Base-by-base conservation (phyloP, 2,888 invertebrate genomes). In the Aspidapion aeneum region DNA sequence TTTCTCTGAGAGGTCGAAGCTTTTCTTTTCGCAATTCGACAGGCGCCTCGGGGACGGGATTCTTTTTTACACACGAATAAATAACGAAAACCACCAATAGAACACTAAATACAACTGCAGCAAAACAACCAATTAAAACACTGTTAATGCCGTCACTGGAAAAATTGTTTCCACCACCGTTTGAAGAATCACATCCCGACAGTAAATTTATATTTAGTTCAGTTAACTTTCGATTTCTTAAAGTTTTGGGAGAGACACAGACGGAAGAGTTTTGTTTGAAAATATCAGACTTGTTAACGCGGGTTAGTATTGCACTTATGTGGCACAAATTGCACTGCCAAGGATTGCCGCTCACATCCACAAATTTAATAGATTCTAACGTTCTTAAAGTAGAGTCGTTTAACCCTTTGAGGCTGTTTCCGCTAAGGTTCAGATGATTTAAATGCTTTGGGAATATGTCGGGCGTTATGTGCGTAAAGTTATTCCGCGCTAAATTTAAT, bases 401-500 rank as follows among this genome's bases (percentile, higher is more conserved):
- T 60, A 90, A 79, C 54, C 87, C 86, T 69, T 85, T 84, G 69
- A 93, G 80, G 74, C 85, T 83, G 79, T 93, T 93, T 70, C 86
- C 82, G n/a, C 90, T 90, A 70, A 91, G 78, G 79, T 93, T 91
- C 68, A 93, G 78, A 71, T 84, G 83, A 75, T 86, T 81, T 57
- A 89, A 77, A 74, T 84, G 82, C 72, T 82, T 82, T 1, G 87
- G 83, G 62, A 90, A 76, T 56, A 85, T 78, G 70, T 85, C 84
- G 35, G 81, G 81, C 9, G 85, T 86, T 70, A 90, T 81, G 57
- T 80, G 82, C 0, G 79, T 81, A 62, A 93, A 81, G 74, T 86
- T 84, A 80, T 92, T 93, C 74, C 87, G 86, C 35, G 91, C 91
- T 71, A 93, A 79, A 80, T 92, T 91, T 67, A 93, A 81, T 65